phyloP scores from a whole-genome alignment of 2,113 vertebrate species.

The Puma concolor region DNA sequence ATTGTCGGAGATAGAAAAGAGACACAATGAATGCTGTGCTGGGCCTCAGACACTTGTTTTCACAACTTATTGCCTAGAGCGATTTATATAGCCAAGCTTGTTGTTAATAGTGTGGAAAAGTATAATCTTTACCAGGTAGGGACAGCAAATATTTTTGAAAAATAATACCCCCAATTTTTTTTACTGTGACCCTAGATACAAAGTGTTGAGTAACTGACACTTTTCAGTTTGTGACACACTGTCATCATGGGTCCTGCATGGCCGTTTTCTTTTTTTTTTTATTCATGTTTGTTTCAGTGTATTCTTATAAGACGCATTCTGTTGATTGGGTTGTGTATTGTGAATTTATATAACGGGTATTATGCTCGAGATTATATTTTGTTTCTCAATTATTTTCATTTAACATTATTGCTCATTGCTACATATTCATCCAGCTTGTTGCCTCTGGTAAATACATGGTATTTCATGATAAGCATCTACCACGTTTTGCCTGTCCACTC shows the following conservation, averaged over 20 bases:
- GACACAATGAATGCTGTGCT: not conserved
- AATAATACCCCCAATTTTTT: not conserved
- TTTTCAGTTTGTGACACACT: not conserved
- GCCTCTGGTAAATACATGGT: not conserved
- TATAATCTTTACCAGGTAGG: not conserved
- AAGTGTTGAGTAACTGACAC: not conserved
- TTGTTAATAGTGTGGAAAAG: not conserved
- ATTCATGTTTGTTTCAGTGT: not conserved
- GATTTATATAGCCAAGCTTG: not conserved
- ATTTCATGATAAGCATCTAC: not conserved
- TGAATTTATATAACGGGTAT: not conserved
- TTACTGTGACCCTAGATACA: not conserved
- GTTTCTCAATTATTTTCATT: slow-evolving; percentile 4
- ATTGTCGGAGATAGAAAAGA: not conserved
- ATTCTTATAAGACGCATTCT: not conserved
- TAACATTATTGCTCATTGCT: not conserved
- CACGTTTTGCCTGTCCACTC: not conserved
- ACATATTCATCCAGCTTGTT: not conserved
- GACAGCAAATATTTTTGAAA: slow-evolving; percentile 41
- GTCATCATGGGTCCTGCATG: not conserved
- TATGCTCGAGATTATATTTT: not conserved
- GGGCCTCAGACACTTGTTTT: not conserved
- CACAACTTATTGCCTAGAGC: not conserved
- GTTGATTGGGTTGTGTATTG: not conserved
- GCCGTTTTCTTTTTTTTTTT: not conserved